phyloP scores from a whole-genome alignment of 2,888 invertebrate species.

The Strigamia crassipes region DNA sequence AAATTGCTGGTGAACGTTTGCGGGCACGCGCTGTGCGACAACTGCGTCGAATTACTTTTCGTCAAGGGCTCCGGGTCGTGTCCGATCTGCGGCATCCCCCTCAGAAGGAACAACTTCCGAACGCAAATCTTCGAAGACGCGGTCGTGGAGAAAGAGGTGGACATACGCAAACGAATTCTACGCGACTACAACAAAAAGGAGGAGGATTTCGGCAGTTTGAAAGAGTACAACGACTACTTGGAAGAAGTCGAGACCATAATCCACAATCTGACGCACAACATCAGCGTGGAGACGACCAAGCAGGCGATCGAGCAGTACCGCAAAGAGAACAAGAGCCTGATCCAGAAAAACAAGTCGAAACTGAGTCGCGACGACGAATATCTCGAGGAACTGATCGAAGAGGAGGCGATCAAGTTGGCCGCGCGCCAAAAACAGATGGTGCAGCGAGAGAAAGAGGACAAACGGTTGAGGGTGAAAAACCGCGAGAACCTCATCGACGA shows the following conservation, averaged over 20 bases:
- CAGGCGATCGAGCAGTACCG: conserved; percentile 89
- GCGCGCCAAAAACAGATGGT: conserved; percentile 71
- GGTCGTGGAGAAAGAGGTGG: conserved; percentile 95
- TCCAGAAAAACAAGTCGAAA: conserved; percentile 65
- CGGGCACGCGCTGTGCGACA: conserved; percentile 96
- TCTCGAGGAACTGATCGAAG: conserved; percentile 79
- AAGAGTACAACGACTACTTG: conserved; percentile 93
- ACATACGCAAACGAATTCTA: conserved; percentile 85
- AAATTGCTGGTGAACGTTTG: conserved; percentile 98
- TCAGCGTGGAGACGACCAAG: conserved; percentile 85
- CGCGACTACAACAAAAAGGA: conserved; percentile 93
- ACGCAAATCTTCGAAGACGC: conserved; percentile 96
- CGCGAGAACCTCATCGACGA: conserved; percentile 94
- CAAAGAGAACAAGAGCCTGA: conserved; percentile 74
- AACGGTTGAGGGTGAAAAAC: conserved; percentile 79
- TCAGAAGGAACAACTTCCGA: conserved; percentile 87
- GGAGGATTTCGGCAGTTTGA: conserved; percentile 82
- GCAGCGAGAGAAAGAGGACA: conserved; percentile 69
- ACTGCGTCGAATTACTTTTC: conserved; percentile 94
- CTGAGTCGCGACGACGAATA: conserved; percentile 77
- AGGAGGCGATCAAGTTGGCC: conserved; percentile 68
- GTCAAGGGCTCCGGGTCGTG: conserved; percentile 95
- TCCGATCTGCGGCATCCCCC: conserved; percentile 87
- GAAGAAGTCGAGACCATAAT: conserved; percentile 93
- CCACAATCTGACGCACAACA: conserved; percentile 85